Evolutionary conservation across 2,113 vertebrate genomes (phyloP).

Genomic region (Panthera uncia): DNA sequence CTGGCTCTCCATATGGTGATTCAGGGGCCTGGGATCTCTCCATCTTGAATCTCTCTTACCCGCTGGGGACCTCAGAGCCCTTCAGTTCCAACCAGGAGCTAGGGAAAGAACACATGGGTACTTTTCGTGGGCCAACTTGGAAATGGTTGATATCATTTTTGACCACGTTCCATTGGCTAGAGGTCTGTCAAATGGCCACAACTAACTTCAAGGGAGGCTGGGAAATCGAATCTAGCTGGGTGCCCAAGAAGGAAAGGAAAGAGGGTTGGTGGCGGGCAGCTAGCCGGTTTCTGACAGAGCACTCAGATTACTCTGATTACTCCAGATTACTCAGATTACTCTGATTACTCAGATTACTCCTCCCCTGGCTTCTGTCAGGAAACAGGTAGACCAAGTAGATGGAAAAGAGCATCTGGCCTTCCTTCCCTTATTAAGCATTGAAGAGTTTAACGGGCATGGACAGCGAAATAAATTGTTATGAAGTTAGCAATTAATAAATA

Average conservation of each 20-base stretch:
- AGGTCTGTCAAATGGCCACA: not conserved
- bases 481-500: slow-evolving; percentile 18
- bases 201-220: not conserved
- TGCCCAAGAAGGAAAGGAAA: not conserved
- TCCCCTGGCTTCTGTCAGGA: not conserved
- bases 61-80: not conserved
- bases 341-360: too few relatives aligned
- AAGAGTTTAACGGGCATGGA: not conserved
- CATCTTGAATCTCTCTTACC: not conserved
- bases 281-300: not conserved
- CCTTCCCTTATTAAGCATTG: not conserved
- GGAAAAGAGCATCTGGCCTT: not conserved
- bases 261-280: not conserved
- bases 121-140: not conserved
- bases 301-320: too few relatives aligned
- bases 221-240: not conserved
- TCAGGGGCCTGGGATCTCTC: not conserved
- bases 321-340: too few relatives aligned
- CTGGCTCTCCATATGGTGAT: not conserved
- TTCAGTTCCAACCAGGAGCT: not conserved
- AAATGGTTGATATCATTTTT: not conserved
- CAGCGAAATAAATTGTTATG: not conserved
- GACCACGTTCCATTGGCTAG: not conserved
- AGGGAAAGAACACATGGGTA: not conserved
- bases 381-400: not conserved